Percentiles rank a stretch among this genome's conserved stretches.
Evolutionary conservation across 2,888 invertebrate genomes (phyloP).

Genomic region (Ctena decussata): DNA sequence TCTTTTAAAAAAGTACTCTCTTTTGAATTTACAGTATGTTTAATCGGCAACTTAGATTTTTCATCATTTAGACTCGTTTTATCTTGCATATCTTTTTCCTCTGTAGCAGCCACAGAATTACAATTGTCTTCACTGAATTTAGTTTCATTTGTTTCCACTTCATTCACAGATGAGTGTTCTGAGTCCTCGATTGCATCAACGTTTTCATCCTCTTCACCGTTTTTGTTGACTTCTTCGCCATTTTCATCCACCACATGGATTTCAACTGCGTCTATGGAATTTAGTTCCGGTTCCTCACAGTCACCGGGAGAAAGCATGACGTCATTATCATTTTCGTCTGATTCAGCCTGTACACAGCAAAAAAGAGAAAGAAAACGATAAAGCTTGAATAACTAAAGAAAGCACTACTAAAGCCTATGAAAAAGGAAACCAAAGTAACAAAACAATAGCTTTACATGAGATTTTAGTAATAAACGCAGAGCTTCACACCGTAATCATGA

Average conservation of each 20-base stretch:
- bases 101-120: too few relatives aligned
- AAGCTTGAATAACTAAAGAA: too few relatives aligned
- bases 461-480: too few relatives aligned
- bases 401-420: too few relatives aligned
- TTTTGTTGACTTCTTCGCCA: background rate
- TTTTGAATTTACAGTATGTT: too few relatives aligned
- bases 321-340: conserved; percentile 60
- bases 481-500: too few relatives aligned
- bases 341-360: conserved; percentile 39
- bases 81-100: too few relatives aligned
- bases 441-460: too few relatives aligned
- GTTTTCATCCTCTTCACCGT: background rate
- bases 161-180: background rate
- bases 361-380: background rate
- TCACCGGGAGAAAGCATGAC: conserved; percentile 41
- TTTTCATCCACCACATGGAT: background rate
- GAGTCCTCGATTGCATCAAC: background rate
- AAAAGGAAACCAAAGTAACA: background rate
- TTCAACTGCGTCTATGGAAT: background rate
- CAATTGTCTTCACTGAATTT: background rate
- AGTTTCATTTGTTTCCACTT: background rate
- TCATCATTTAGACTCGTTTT: too few relatives aligned
- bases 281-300: background rate
- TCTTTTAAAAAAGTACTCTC: too few relatives aligned
- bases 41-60: too few relatives aligned